phyloP scores from a whole-genome alignment of 2,888 invertebrate genomes.

The Agriotes lineatus region DNA sequence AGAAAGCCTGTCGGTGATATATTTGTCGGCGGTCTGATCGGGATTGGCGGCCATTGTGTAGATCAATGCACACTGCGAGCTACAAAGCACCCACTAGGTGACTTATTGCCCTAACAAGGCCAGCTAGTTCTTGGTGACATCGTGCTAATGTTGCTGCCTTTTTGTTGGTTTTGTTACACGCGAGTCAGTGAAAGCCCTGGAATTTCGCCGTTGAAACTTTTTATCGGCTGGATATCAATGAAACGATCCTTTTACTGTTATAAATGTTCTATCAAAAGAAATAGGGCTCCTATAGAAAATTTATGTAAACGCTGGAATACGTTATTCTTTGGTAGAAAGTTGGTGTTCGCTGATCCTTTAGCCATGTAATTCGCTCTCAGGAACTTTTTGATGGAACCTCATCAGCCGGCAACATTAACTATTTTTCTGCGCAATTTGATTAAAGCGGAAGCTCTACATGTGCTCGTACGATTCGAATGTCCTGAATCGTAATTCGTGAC shows the following conservation, averaged over 20 bases:
- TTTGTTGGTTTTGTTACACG: constrained; percentile 36
- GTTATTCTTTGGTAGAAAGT: constrained; percentile 19
- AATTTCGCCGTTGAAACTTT: constrained; percentile 28
- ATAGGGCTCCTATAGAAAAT: constrained; percentile 19
- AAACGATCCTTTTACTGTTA: constrained; percentile 22
- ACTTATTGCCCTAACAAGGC: constrained; percentile 55
- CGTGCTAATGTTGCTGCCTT: constrained; percentile 39
- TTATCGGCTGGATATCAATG: constrained; percentile 26
- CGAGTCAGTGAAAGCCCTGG: constrained; percentile 16
- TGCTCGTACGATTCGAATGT: too few relatives aligned
- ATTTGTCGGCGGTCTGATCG: constrained; percentile 55
- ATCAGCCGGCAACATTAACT: too few relatives aligned
- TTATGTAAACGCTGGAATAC: constrained; percentile 20
- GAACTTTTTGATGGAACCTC: neutral
- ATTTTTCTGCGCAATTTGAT: too few relatives aligned
- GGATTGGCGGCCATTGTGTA: constrained; percentile 60
- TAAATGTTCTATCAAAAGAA: constrained; percentile 31
- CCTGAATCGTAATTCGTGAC: too few relatives aligned
- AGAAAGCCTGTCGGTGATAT: constrained; percentile 48
- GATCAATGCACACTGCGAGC: constrained; percentile 57
- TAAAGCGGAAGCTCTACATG: too few relatives aligned
- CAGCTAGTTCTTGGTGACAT: constrained; percentile 40
- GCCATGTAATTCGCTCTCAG: neutral
- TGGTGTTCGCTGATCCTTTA: constrained; percentile 12
- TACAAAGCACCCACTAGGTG: constrained; percentile 56